Evolutionary conservation across 2,113 vertebrate species (phyloP), one percentile per base, ranked within the genome.

Genomic region (Macaca mulatta): DNA sequence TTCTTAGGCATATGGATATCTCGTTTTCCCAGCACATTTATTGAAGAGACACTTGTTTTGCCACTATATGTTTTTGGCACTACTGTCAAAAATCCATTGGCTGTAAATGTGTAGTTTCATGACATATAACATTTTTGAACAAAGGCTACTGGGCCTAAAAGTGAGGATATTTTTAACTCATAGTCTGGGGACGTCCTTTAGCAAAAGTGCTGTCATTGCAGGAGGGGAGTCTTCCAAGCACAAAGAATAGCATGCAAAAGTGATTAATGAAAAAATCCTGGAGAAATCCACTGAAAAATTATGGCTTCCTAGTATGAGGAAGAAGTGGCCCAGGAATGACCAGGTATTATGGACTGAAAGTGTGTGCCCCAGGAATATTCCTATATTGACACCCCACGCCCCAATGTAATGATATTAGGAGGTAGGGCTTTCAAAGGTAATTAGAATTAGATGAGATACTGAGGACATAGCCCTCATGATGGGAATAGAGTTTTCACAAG

Each of bases 101-200:
- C 43, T 48, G 8, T 43, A 30, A 77, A 48, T 77, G 75, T 8
- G 1, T 77, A 17, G 25, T 16, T 77, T 77, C 27, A 48, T 77
- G 25, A 27, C 27, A 48, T 27, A 8, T 43, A 55, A 64, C 10
- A 64, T n/a, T 77, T 96, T 88, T 80, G 20, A 75, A 61, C 0
- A 55, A 2, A 10, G 3, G 4, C 30, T 1, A 48, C 7, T 13
- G 23, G 18, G 1, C 70, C 27, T 45, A 0, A 38, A 25, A 80
- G 7, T 55, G 18, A 90, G 17, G 4, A 6, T 27, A 48, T 25
- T 3, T 70, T 30, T 87, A 52, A 74, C 4, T 59, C 7, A 13
- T 64, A 14, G 61, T 50, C 8, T 85, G 3, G 45, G 23, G 64
- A 25, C 16, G 45, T 25, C 23, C 80, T 43, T 55, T 30, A 61